Base-by-base conservation (phyloP, 2,888 invertebrate species). In the Ellobium chinense region DNA sequence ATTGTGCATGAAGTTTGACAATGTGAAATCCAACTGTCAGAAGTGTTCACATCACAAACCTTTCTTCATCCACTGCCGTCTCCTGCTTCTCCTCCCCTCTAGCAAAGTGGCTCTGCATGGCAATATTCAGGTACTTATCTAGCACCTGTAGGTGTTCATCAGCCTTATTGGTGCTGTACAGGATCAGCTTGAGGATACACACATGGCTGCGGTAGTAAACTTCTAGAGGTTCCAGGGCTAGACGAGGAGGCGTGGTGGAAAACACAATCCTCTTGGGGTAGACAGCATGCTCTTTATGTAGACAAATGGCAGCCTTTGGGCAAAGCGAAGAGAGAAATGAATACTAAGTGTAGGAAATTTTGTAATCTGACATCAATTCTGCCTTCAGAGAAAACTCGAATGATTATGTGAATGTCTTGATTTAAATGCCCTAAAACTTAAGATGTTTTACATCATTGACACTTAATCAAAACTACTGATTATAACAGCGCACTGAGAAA, bases 221-320 rank as follows among this genome's bases (percentile, higher is more conserved):
- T 94, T 98, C 98, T 54, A 98, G 93, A 0, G 97, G 96, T 94
- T 98, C 98, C 68, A 98, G 95, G 21, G 97, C 95, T 68, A 97
- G 94, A 91, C 96, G 95, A 81, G 97, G 96, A 0, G 98, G 97
- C 90, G 95, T 95, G 79, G 60, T 78, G 56, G 86, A 84, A 90
- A 95, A 95, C 70, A 86, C 87, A 76, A 98, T 97, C 94, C 96
- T 97, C 63, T 95, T 94, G 0, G 98, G 97, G 93, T 98, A 98
- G 12, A 95, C 95, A 0, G 97, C 97, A 83, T 95, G 95, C 85
- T 96, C 96, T 92, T 96, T 95, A 88, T 96, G 95, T 24, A 98
- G 94, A 90, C 96, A 95, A 88, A 95, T 95, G 24, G 96, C 95
- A 4, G 97, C 96, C 95, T 96, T 85, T 21, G 84, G 37, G 31